Base-by-base conservation (phyloP, 2,113 vertebrate species). In the Meles meles region DNA sequence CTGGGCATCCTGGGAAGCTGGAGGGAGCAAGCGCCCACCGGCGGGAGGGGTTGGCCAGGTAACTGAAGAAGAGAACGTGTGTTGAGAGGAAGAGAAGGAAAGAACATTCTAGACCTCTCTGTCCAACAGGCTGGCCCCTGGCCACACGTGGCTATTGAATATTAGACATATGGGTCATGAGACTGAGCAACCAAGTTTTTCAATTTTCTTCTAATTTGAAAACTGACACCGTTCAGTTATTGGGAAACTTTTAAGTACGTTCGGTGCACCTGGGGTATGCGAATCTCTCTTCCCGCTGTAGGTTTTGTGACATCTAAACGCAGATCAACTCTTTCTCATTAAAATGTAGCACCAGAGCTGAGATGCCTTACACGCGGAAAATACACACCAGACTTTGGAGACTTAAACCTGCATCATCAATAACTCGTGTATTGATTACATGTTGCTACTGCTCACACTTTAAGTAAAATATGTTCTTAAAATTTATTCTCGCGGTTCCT, bases 51-150 rank as follows among this genome's bases (percentile, higher is more conserved):
- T 5, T 23, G 61, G 49, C 29, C 67, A 85, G 42, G 17, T 10
- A 55, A 69, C 29, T 21, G 12, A 47, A 29, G 29, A 39, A 15
- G 15, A 83, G 21, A 11, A 13, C 6, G 2, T 4, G 25, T 6
- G 39, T 27, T 17, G 1, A 39, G 5, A 23, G 44, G 31, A 52
- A 20, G 20, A 57, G 55, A 47, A 12, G 37, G 47, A 52, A 55
- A 74, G 55, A 47, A 17, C 18, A 20, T 34, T 44, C n/a, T 34
- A 15, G 55, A 74, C 42, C 21, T 1, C 67, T 49, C 85, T 61
- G 13, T 39, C 42, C 13, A 31, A 12, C 6, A 18, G 1, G 4
- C 14, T 2, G 27, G 14, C 57, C 34, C 7, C 37, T 7, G 12
- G 63, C 6, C 13, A 14, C 25, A 17, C 2, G 3, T 11, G 13